Evolutionary conservation across 2,888 invertebrate genomes (phyloP).

Genomic region (Anthophora plumipes): DNA sequence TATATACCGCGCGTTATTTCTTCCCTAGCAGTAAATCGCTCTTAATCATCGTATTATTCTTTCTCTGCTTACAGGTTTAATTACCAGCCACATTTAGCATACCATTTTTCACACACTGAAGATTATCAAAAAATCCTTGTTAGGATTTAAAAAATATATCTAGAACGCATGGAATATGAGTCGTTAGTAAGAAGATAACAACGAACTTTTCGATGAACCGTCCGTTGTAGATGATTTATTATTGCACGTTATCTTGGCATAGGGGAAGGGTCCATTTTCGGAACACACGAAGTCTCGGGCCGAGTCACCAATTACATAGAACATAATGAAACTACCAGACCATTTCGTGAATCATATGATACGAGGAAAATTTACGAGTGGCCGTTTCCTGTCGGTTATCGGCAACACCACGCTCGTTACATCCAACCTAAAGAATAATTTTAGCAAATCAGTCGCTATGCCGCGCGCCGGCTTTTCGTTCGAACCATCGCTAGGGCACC

Average conservation of each 20-base stretch:
- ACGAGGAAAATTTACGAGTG: constrained; percentile 58
- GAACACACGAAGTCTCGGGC: constrained; percentile 4
- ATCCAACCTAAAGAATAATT: constrained; percentile 57
- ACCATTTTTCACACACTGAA: too few species aligned
- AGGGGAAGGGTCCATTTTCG: constrained; percentile 47
- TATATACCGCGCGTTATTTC: too few species aligned
- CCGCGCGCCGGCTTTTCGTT: constrained; percentile 43
- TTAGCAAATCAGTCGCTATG: constrained; percentile 53
- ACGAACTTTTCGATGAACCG: constrained; percentile 8
- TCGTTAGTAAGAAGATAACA: background rate
- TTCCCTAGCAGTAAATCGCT: too few species aligned
- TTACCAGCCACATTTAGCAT: too few species aligned
- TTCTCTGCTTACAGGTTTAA: too few species aligned
- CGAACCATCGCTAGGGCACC: background rate
- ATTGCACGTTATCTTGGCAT: constrained; percentile 36
- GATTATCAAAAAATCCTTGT: too few species aligned
- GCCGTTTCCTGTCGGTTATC: constrained; percentile 59
- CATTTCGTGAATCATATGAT: constrained; percentile 61
- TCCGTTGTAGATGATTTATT: constrained; percentile 48
- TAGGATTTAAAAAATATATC: background rate
- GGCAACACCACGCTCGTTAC: constrained; percentile 60
- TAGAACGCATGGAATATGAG: background rate
- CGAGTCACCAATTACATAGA: constrained; percentile 54
- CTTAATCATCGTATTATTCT: too few species aligned
- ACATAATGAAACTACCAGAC: constrained; percentile 60